Conservation (phyloP, 2,797 vertebrate species). For the Rhodeus uyekii region DNA sequence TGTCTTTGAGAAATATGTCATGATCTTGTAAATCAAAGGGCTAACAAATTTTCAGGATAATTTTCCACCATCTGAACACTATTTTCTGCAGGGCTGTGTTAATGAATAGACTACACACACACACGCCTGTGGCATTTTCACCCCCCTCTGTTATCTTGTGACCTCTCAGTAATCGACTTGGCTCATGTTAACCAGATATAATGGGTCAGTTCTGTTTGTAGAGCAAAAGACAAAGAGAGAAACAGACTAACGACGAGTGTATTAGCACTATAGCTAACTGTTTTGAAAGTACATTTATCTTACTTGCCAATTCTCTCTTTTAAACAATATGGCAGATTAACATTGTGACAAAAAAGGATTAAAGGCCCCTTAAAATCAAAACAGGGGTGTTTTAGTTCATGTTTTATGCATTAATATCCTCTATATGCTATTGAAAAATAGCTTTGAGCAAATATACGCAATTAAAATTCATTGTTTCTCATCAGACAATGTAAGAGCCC, state of each 20-base stretch:
- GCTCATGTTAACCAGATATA: constrained; percentile 57
- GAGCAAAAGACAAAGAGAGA: constrained; percentile 27
- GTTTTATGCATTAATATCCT: neutral
- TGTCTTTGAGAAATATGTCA: neutral
- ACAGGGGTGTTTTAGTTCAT: neutral
- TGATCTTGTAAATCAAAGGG: neutral
- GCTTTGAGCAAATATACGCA: neutral
- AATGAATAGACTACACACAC: constrained; percentile 5
- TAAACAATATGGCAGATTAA: neutral
- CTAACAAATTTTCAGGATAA: constrained; percentile 15
- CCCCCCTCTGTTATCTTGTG: constrained; percentile 22
- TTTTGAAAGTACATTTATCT: neutral
- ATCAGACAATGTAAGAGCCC: neutral
- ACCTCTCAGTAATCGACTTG: constrained; percentile 54
- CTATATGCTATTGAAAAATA: neutral
- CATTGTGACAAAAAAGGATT: neutral
- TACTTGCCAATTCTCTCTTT: neutral
- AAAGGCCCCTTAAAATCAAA: neutral
- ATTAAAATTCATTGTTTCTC: neutral
- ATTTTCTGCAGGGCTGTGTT: constrained; percentile 16
- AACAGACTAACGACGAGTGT: neutral
- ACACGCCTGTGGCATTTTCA: constrained; percentile 20
- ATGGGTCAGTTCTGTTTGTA: constrained; percentile 56
- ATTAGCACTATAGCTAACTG: neutral
- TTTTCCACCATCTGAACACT: constrained; percentile 9